Evolutionary conservation across 2,888 invertebrate genomes (phyloP).

Genomic region (Leptinotarsa tumamoca): DNA sequence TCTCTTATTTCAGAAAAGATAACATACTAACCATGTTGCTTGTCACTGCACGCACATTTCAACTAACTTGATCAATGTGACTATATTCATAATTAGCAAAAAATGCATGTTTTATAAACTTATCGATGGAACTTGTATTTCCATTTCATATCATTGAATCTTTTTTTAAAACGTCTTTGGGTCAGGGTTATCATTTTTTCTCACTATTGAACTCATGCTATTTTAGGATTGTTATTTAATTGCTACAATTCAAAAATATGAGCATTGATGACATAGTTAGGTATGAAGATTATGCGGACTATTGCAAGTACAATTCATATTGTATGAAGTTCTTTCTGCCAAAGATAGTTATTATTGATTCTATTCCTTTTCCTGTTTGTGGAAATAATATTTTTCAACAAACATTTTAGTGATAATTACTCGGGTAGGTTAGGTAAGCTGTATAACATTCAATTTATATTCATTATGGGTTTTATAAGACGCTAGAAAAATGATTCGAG

Average conservation of each 20-base stretch:
- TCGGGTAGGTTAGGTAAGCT: too few relatives aligned
- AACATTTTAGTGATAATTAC: too few relatives aligned
- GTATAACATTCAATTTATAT: too few relatives aligned
- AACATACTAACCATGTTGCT: background rate
- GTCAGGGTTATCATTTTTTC: conserved; percentile 9
- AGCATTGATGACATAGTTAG: background rate
- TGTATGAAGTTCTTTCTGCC: too few relatives aligned
- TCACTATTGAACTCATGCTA: background rate
- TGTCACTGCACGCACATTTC: background rate
- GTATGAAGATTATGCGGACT: background rate
- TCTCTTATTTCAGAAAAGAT: background rate
- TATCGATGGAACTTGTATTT: background rate
- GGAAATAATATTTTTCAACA: too few relatives aligned
- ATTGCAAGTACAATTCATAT: too few relatives aligned
- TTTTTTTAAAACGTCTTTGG: background rate
- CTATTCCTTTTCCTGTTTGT: too few relatives aligned
- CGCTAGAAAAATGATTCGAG: too few relatives aligned
- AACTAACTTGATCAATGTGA: background rate
- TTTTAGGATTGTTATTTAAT: background rate
- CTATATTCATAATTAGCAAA: background rate
- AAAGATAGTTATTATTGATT: too few relatives aligned
- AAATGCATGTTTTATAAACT: background rate
- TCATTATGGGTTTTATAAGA: too few relatives aligned
- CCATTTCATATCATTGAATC: background rate
- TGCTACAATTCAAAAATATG: background rate